These are phyloP conservation scores for Ophiodon elongatus DNA, from an alignment of 2,113 vertebrate genomes.

Conservation along the genomic window DNA sequence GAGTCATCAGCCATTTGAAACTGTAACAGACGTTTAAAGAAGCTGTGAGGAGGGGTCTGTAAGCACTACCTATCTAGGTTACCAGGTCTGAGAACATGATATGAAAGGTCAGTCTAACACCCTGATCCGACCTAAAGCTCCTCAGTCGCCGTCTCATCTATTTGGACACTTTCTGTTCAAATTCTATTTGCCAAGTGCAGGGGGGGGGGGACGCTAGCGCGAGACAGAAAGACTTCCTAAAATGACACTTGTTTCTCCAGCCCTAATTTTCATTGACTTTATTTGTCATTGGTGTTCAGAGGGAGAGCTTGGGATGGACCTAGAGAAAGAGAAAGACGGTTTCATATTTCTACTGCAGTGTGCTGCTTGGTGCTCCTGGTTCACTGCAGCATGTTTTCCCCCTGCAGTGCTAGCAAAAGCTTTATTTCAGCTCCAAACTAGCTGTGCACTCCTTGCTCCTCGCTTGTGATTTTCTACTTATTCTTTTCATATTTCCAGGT, in stretches of 20 bases:
- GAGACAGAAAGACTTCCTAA: conserved; percentile 8
- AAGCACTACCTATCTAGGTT: neutral
- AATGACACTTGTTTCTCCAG: conserved; percentile 10
- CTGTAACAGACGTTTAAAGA: neutral
- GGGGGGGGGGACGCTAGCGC: conserved; percentile 41
- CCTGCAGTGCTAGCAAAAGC: conserved; percentile 57
- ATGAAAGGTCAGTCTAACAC: conserved; percentile 13
- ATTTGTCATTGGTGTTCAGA: conserved; percentile 30
- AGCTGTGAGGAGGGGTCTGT: neutral
- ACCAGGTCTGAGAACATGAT: neutral
- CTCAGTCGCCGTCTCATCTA: neutral
- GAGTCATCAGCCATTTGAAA: neutral
- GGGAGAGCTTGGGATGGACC: conserved; percentile 16
- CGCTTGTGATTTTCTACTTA: neutral
- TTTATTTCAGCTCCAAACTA: conserved; percentile 48
- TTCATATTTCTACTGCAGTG: conserved; percentile 77
- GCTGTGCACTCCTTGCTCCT: neutral
- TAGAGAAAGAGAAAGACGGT: conserved; percentile 53
- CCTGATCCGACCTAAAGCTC: neutral
- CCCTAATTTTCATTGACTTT: conserved; percentile 17
- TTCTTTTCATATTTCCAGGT: conserved; percentile 21
- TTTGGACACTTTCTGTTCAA: conserved; percentile 9
- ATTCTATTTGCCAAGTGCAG: conserved; percentile 38
- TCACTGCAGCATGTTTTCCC: conserved; percentile 63
- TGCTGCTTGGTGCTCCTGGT: conserved; percentile 36